These are phyloP conservation scores for Neodon shergylaensis DNA, from an alignment of 2,113 vertebrate genomes.

Conservation along the genomic window DNA sequence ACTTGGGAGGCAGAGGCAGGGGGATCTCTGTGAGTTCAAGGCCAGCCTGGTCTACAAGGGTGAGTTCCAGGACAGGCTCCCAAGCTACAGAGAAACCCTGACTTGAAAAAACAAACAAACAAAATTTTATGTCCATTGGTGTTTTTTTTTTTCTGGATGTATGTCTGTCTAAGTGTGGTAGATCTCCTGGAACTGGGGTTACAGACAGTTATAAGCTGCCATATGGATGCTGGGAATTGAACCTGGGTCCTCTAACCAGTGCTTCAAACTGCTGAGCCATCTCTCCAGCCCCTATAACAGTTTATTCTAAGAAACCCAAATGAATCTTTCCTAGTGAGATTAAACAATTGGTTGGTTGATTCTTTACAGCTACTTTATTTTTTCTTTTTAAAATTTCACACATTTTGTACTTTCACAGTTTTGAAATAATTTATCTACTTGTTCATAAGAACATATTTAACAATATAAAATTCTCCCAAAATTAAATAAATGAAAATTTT, in stretches of 20 bases:
- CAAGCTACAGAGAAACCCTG: too few species aligned
- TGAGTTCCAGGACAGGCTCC: too few species aligned
- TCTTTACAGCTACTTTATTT: neutral
- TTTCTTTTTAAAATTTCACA: neutral
- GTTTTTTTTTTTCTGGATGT: neutral
- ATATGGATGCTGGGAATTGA: neutral
- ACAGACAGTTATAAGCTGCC: neutral
- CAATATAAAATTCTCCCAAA: neutral
- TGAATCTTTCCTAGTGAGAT: neutral
- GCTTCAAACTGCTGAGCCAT: neutral
- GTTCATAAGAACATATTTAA: neutral
- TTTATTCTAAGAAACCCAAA: conserved; percentile 5
- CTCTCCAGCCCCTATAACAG: neutral
- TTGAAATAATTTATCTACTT: conserved; percentile 8
- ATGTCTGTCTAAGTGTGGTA: neutral
- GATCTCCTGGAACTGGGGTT: neutral
- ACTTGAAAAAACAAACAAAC: too few species aligned
- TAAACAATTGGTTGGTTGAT: neutral
- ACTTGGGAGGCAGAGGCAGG: too few species aligned
- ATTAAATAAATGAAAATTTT: neutral
- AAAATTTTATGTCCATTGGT: neutral
- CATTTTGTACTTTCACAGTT: neutral
- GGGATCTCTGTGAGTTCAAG: too few species aligned
- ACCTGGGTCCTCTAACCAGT: neutral
- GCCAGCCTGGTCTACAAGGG: too few species aligned